A percentile compares a stretch with the other conserved stretches of the same genome.
phyloP scores from a whole-genome alignment of 2,113 vertebrate species.

The Salvelinus namaycush region DNA sequence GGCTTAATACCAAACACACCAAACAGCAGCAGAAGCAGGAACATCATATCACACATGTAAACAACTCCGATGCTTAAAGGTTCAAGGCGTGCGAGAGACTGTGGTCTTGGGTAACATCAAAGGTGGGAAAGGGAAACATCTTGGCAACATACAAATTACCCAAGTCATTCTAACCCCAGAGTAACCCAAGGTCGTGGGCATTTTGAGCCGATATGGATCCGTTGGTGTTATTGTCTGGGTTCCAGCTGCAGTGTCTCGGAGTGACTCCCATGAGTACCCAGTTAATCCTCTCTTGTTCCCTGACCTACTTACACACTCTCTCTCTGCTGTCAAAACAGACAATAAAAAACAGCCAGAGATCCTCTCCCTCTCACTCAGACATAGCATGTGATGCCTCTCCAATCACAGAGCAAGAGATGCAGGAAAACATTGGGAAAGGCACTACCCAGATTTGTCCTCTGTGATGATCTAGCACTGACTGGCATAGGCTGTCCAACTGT shows the following conservation, averaged over 20 bases:
- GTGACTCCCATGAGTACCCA: slow-evolving; percentile 67
- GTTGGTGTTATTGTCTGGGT: slow-evolving; percentile 59
- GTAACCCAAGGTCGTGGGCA: slow-evolving; percentile 66
- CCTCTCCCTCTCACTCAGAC: slow-evolving; percentile 48
- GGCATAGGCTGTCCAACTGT: neutral
- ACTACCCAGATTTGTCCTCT: neutral
- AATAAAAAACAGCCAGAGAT: slow-evolving; percentile 68
- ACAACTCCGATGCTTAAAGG: slow-evolving; percentile 4
- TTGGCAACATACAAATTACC: slow-evolving; percentile 54
- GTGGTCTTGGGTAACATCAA: slow-evolving; percentile 39
- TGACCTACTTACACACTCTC: slow-evolving; percentile 75
- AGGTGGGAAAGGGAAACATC: slow-evolving; percentile 39
- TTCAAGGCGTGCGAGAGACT: slow-evolving; percentile 16
- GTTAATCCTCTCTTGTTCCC: slow-evolving; percentile 76
- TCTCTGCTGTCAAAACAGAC: slow-evolving; percentile 74
- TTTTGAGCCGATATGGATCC: slow-evolving; percentile 64
- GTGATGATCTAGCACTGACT: neutral
- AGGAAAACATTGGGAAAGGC: slow-evolving; percentile 10
- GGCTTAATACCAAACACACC: too few relatives aligned
- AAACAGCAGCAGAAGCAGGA: neutral
- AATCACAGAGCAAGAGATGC: slow-evolving; percentile 40
- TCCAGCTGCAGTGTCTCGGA: slow-evolving; percentile 63
- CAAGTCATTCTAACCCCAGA: slow-evolving; percentile 57
- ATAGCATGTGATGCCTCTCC: slow-evolving; percentile 6
- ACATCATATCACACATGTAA: neutral